These are phyloP conservation scores for Zosterops pallidus DNA, from an alignment of 2,113 vertebrate species.

Conservation along the genomic window DNA sequence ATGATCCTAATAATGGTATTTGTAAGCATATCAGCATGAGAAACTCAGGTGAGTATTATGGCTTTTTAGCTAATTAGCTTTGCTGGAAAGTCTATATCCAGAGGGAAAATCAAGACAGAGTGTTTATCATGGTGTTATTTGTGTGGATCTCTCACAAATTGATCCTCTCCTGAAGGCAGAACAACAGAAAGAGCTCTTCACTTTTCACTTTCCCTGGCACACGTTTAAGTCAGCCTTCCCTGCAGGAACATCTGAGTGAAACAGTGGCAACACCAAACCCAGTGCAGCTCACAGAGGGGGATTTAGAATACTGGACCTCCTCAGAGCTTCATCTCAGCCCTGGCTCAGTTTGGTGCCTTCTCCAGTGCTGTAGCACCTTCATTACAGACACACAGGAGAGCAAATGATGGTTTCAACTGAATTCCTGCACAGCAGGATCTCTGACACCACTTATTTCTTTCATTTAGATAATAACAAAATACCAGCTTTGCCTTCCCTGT, in stretches of 20 bases:
- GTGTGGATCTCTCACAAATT: background rate
- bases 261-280: background rate
- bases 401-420: background rate
- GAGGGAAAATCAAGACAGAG: background rate
- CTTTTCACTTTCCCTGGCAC: background rate
- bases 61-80: background rate
- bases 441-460: background rate
- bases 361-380: background rate
- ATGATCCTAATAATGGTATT: background rate
- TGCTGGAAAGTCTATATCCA: background rate
- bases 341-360: background rate
- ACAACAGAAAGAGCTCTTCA: background rate
- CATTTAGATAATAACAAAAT: background rate
- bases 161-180: background rate
- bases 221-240: accelerated
- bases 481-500: background rate
- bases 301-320: background rate
- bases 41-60: background rate
- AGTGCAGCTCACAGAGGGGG: too few species aligned
- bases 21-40: background rate
- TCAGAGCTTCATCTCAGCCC: background rate
- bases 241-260: background rate
- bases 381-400: background rate
- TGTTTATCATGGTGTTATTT: accelerated
- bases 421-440: background rate